Percentiles rank a stretch among this genome's conserved stretches.
phyloP scores from a whole-genome alignment of 2,113 vertebrate species.

The Nannospalax galili region DNA sequence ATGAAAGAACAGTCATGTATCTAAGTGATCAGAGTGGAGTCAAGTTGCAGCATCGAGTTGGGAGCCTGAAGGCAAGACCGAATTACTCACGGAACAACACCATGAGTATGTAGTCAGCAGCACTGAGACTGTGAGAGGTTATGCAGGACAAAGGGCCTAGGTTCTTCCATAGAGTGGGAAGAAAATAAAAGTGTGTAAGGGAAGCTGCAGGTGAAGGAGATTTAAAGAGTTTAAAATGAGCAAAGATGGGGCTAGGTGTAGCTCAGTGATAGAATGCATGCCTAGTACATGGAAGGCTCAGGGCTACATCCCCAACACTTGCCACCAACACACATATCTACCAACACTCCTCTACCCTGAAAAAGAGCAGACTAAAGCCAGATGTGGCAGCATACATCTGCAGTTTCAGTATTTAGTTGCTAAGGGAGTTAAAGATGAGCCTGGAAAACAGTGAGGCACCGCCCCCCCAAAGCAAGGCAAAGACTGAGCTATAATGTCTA shows the following conservation, averaged over 20 bases:
- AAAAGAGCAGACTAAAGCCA: not conserved
- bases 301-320: not conserved
- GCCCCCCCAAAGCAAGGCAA: not conserved
- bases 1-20: not conserved
- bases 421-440: not conserved
- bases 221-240: not conserved
- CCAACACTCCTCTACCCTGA: not conserved
- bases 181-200: not conserved
- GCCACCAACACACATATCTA: not conserved
- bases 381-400: not conserved
- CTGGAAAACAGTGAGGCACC: not conserved
- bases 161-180: not conserved
- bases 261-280: not conserved
- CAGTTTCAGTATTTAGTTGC: no score
- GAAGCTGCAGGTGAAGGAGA: not conserved
- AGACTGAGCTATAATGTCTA: not conserved
- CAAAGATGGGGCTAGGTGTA: not conserved
- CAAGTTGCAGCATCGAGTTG: not conserved
- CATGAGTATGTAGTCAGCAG: not conserved
- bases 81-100: no score
- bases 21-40: not conserved
- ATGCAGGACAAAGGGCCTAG: not conserved
- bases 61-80: not conserved
- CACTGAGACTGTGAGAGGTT: not conserved
- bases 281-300: not conserved